Evolutionary conservation across 64 coral and sea anemone species (phyloP).

Genomic region (Platygyra sinensis): DNA sequence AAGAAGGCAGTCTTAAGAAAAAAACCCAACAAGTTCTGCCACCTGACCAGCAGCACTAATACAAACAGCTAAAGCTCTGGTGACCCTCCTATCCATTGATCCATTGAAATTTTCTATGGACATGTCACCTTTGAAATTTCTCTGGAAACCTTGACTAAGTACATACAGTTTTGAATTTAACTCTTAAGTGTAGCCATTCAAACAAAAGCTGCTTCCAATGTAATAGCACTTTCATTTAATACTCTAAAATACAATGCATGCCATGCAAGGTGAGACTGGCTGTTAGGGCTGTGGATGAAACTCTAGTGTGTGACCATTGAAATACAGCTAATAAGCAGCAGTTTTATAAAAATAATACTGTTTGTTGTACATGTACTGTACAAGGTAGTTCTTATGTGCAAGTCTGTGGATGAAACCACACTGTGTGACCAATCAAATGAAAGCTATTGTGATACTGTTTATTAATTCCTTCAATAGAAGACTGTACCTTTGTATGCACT

Average conservation of each 20-base stretch:
- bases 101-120: too few species aligned
- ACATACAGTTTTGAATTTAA: not conserved
- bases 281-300: not conserved
- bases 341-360: not conserved
- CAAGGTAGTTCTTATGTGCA: not conserved
- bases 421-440: not conserved
- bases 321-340: not conserved
- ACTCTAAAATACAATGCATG: too few species aligned
- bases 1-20: too few species aligned
- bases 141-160: too few species aligned
- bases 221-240: too few species aligned
- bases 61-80: too few species aligned
- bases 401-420: not conserved
- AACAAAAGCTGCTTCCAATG: not conserved
- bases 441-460: not conserved
- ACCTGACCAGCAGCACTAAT: too few species aligned
- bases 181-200: not conserved
- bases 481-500: conserved; percentile 84
- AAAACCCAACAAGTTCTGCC: too few species aligned
- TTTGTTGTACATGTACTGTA: not conserved
- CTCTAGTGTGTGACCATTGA: not conserved
- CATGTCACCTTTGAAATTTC: too few species aligned
- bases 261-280: not conserved
- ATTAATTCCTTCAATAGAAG: not conserved
- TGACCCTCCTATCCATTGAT: too few species aligned